Conservation (phyloP, 2,797 vertebrate genomes). For the Tiaroga cobitis region DNA sequence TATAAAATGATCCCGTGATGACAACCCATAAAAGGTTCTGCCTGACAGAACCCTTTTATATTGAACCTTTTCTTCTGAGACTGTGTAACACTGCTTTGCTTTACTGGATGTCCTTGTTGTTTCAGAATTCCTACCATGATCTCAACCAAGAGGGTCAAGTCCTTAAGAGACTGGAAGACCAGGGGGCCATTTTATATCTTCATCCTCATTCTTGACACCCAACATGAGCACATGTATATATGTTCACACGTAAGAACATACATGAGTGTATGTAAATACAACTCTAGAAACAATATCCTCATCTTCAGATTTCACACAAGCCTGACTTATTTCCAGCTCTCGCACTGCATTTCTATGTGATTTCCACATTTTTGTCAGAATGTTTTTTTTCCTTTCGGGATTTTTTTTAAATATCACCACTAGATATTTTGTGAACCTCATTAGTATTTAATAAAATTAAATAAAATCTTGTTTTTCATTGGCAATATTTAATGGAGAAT, state of each 20-base stretch:
- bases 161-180: conserved; percentile 76
- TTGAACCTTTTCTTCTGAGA: neutral
- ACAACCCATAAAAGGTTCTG: no score
- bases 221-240: neutral
- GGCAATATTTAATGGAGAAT: neutral
- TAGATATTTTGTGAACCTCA: conserved; percentile 68
- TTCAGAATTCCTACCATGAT: conserved; percentile 77
- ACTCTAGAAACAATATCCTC: neutral
- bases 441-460: neutral
- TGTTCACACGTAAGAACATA: neutral
- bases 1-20: neutral
- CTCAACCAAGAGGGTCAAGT: conserved; percentile 73
- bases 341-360: conserved; percentile 24
- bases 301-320: neutral
- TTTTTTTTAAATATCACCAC: conserved; percentile 58
- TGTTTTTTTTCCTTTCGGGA: conserved; percentile 57
- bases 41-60: neutral
- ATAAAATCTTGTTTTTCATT: neutral
- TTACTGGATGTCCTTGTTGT: neutral
- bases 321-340: neutral
- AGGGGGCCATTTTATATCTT: conserved; percentile 72
- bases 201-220: conserved; percentile 70
- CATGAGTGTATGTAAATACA: neutral
- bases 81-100: neutral
- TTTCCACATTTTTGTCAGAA: neutral